phyloP scores from a whole-genome alignment of 2,797 vertebrate genomes.

The Cyprinodon diabolis region DNA sequence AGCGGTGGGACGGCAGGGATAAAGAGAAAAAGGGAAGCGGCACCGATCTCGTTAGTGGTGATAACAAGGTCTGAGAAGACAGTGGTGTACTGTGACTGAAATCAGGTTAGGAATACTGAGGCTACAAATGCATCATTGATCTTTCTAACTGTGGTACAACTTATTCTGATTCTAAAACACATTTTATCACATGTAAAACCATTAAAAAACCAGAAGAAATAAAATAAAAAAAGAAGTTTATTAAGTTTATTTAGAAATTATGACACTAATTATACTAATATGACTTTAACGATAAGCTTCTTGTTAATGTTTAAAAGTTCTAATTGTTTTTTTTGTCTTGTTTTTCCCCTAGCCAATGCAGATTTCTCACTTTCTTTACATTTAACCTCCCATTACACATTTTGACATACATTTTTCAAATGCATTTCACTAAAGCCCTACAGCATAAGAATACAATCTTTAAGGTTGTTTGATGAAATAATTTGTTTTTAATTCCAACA shows the following conservation, averaged over 20 bases:
- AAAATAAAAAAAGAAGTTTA: background rate
- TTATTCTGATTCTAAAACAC: background rate
- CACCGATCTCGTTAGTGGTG: conserved; percentile 45
- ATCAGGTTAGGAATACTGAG: conserved; percentile 19
- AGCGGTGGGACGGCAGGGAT: conserved; percentile 46
- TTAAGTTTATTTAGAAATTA: background rate
- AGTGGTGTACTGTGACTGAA: conserved; percentile 21
- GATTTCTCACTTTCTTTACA: background rate
- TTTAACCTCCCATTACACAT: background rate
- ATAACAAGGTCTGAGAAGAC: conserved; percentile 31
- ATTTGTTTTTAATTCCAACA: too few relatives aligned
- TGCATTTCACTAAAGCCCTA: background rate
- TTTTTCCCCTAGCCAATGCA: background rate
- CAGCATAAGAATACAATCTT: background rate
- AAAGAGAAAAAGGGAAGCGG: conserved; percentile 29
- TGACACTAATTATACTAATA: background rate
- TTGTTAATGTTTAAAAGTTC: background rate
- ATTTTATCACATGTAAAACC: background rate
- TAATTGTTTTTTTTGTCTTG: background rate
- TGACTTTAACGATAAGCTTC: background rate
- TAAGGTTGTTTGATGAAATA: too few relatives aligned
- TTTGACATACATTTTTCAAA: background rate
- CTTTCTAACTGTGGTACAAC: background rate
- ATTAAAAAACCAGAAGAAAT: background rate
- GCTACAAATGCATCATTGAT: background rate